Percentiles rank a stretch among this genome's conserved stretches.
Conservation (phyloP, 2,888 invertebrate genomes). For the Rhingia campestris region DNA sequence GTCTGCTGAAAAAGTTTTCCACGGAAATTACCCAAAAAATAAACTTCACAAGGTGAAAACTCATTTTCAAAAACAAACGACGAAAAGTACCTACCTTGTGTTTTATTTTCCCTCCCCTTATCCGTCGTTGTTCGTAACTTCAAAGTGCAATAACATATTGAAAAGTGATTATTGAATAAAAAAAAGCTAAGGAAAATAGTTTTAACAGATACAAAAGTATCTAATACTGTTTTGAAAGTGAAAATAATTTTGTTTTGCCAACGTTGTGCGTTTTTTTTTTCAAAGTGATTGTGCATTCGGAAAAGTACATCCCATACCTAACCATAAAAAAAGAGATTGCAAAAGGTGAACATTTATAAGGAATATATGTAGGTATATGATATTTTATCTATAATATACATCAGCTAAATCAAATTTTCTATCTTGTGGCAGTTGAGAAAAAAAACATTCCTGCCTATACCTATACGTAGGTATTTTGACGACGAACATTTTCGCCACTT, state of each 20-base stretch:
- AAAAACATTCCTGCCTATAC: slow-evolving; percentile 18
- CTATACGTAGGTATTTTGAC: slow-evolving; percentile 36
- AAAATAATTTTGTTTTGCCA: slow-evolving; percentile 44
- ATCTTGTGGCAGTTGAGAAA: background rate
- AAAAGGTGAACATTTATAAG: slow-evolving; percentile 44
- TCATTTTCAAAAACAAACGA: slow-evolving; percentile 7
- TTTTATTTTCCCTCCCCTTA: background rate
- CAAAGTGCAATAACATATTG: slow-evolving; percentile 50
- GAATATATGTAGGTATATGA: background rate
- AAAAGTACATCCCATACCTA: slow-evolving; percentile 4
- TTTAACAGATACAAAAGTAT: slow-evolving; percentile 34
- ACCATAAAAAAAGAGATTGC: background rate
- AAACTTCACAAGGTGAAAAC: slow-evolving; percentile 51
- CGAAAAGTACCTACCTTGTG: background rate
- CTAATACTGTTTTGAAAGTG: slow-evolving; percentile 20
- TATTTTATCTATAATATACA: background rate
- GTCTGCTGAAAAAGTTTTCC: slow-evolving; percentile 13
- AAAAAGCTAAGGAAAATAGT: slow-evolving; percentile 24
- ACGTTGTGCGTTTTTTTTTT: slow-evolving; percentile 62
- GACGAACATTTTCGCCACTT: slow-evolving; percentile 30
- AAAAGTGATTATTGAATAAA: background rate
- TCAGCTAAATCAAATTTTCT: background rate
- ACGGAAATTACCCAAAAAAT: slow-evolving; percentile 29
- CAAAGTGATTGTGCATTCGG: slow-evolving; percentile 45
- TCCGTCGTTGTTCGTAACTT: slow-evolving; percentile 5